phyloP scores from a whole-genome alignment of 2,797 vertebrate genomes.

The Graptemys geographica region DNA sequence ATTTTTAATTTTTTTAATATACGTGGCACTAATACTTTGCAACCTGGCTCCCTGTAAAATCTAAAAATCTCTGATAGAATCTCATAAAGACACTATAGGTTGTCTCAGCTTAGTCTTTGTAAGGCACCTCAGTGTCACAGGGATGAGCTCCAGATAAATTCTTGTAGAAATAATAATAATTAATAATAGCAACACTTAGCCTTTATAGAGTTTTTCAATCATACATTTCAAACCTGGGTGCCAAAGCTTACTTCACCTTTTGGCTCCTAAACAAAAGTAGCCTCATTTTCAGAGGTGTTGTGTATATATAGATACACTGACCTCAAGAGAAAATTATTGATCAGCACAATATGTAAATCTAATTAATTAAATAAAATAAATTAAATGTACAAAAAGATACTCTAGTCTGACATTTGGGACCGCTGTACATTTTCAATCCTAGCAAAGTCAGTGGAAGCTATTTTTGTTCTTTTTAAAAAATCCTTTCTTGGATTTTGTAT shows the following conservation, averaged over 20 bases:
- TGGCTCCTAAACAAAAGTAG: background rate
- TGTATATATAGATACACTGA: background rate
- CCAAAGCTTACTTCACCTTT: background rate
- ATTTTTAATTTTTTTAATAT: background rate
- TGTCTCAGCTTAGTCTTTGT: background rate
- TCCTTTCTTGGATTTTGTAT: background rate
- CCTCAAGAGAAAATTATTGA: background rate
- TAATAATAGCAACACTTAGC: background rate
- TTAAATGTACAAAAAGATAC: background rate
- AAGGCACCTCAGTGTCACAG: background rate
- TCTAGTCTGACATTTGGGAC: background rate
- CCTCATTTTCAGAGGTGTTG: background rate
- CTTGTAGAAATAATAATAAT: background rate
- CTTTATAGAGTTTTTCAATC: background rate
- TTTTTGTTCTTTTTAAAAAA: background rate
- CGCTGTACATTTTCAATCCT: background rate
- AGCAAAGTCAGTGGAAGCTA: background rate
- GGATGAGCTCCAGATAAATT: background rate
- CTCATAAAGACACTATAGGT: background rate
- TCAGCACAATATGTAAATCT: background rate
- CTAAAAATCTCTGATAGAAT: background rate
- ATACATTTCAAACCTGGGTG: background rate
- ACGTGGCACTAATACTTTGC: background rate
- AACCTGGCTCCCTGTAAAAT: background rate
- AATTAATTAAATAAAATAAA: background rate